phyloP scores from a whole-genome alignment of 2,113 vertebrate genomes.

The Oncorhynchus kisutch region DNA sequence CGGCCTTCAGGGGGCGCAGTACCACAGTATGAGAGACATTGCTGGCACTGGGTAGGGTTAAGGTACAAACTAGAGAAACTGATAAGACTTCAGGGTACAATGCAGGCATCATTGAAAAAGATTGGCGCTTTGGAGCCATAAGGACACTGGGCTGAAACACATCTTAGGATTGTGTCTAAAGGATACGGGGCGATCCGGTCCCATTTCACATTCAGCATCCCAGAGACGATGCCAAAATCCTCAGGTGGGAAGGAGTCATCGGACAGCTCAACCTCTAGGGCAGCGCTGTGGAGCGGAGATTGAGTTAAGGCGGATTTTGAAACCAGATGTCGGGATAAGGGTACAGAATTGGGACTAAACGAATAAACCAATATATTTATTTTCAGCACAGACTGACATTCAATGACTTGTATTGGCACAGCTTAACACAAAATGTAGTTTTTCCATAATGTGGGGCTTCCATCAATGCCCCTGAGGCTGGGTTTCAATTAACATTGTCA shows the following conservation, averaged over 20 bases:
- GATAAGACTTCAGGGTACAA: not conserved
- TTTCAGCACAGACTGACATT: not conserved
- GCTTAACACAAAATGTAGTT: too few relatives aligned
- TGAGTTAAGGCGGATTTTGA: not conserved
- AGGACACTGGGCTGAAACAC: too few relatives aligned
- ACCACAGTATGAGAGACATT: slow-evolving; percentile 96
- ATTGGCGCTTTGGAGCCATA: not conserved
- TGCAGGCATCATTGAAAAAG: too few relatives aligned
- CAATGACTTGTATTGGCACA: too few relatives aligned
- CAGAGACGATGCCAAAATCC: slow-evolving; percentile 94
- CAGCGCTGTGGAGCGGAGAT: slow-evolving; percentile 75
- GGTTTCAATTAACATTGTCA: too few relatives aligned
- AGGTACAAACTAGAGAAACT: slow-evolving; percentile 37
- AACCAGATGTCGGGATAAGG: too few relatives aligned
- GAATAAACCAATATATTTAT: not conserved
- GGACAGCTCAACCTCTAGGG: slow-evolving; percentile 90
- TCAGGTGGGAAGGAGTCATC: slow-evolving; percentile 97
- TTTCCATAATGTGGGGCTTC: too few relatives aligned
- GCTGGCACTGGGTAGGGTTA: slow-evolving; percentile 82
- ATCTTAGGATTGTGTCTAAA: slow-evolving; percentile 37
- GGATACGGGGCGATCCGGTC: slow-evolving; percentile 97
- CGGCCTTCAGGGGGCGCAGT: slow-evolving; percentile 90
- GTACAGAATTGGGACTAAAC: not conserved
- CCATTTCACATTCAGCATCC: slow-evolving; percentile 97
- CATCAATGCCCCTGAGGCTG: too few relatives aligned